These are phyloP conservation scores for Pampus argenteus DNA, from an alignment of 2,797 vertebrate genomes.

Conservation along the genomic window DNA sequence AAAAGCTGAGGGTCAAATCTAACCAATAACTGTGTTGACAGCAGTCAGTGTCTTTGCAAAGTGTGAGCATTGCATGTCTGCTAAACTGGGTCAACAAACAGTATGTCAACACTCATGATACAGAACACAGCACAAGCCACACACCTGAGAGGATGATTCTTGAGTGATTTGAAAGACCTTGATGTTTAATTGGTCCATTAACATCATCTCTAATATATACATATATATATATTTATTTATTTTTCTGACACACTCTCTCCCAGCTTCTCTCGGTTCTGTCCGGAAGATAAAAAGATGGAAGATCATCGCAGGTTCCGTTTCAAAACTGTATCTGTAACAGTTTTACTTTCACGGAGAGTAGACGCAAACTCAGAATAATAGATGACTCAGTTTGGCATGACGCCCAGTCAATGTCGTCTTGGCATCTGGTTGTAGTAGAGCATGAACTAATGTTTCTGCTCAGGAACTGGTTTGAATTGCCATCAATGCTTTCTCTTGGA, in stretches of 20 bases:
- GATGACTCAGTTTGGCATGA: slow-evolving; percentile 4
- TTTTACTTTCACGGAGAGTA: background rate
- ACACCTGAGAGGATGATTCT: background rate
- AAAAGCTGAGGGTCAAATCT: too few species aligned
- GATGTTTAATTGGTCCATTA: background rate
- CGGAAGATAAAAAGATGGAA: background rate
- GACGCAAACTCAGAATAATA: background rate
- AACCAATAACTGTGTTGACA: too few species aligned
- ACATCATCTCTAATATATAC: background rate
- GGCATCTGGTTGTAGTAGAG: slow-evolving; percentile 22
- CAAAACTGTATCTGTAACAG: background rate
- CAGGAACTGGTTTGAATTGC: background rate
- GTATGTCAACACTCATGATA: background rate
- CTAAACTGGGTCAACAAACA: too few species aligned
- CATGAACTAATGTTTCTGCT: background rate
- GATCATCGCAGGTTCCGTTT: background rate
- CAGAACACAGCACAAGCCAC: background rate
- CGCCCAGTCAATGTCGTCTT: slow-evolving; percentile 9
- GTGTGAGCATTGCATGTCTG: background rate
- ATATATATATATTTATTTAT: too few species aligned
- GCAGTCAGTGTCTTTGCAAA: slow-evolving; percentile 11
- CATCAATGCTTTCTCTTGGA: background rate
- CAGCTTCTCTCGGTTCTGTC: too few species aligned
- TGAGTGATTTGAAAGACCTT: background rate
- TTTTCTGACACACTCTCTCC: background rate